Base-by-base conservation (phyloP, 2,888 invertebrate species). In the Cryptocheilus praepositus region DNA sequence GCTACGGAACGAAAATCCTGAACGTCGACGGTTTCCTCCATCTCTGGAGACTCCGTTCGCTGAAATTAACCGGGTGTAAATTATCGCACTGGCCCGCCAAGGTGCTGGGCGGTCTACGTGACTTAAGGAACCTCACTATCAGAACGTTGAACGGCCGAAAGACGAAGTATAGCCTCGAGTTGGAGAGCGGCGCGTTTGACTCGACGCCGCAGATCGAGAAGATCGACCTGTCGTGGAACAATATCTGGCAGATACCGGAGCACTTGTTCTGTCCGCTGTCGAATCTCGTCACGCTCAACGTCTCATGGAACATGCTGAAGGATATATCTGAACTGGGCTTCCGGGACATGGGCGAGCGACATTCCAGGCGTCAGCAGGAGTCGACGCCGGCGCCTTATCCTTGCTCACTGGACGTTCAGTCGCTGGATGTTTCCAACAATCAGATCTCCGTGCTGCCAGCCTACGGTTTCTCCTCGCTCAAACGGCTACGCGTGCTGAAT, bases 171-270 rank as follows among this genome's bases (percentile, higher is more conserved):
- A 95, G 94, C 83, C 91, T 97, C 85, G 95, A 96, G 89, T 92
- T 96, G 83, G 94, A 95, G 81, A 91, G 92, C 45, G 94, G 94
- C 76, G 94, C 95, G 82, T 96, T 96, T 89, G 91, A 92, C 68
- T 92, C 93, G 68, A 93, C 94, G 67, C 92, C 93, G 71, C 94
- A 95, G 87, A 91, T 96, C 81, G 96, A 96, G 89, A 92, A 94
- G 80, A 91, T 96, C 74, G 96, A 97, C 87, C 90, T 97, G 76
- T 96, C 95, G 85, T 93, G 93, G 85, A 96, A 96, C 89, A 96
- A 96, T 88, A 95, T 96, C 86, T 96, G 95, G 95, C 94, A 95
- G 62, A 93, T 96, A 87, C 96, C 96, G 22, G 95, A 95, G 83
- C 94, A 94, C 84, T 91, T 96, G 73, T 96, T 96, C 89, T 96